Evolutionary conservation across 2,888 invertebrate genomes (phyloP).

Genomic region (Heliconius hortense): DNA sequence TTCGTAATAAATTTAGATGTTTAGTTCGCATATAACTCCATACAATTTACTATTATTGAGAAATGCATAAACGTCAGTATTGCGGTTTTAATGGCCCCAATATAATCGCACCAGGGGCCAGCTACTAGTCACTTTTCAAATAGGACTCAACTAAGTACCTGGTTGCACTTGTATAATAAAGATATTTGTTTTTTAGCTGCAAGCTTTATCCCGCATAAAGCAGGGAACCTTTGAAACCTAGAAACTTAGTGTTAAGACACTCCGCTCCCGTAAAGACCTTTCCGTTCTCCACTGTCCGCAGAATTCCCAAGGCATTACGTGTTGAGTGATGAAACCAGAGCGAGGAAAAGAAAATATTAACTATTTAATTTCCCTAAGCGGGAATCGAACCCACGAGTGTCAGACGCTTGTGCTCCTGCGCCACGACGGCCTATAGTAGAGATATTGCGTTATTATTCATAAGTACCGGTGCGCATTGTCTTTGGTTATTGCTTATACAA

Average conservation of each 20-base stretch:
- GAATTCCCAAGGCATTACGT: no score
- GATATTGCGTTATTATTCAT: slow-evolving; percentile 22
- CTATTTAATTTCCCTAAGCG: no score
- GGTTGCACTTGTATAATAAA: slow-evolving; percentile 21
- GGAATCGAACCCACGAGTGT: no score
- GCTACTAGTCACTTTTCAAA: slow-evolving; percentile 37
- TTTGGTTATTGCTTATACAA: slow-evolving; percentile 21
- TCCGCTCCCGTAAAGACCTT: no score
- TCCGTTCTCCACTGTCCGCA: no score
- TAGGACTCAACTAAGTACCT: slow-evolving; percentile 28
- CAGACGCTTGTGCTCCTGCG: no score
- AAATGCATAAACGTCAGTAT: slow-evolving; percentile 4
- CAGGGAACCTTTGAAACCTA: no score
- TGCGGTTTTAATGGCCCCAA: slow-evolving; percentile 27
- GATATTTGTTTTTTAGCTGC: slow-evolving; percentile 6
- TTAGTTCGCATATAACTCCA: not conserved
- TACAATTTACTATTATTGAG: slow-evolving; percentile 15
- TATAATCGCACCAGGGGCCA: slow-evolving; percentile 29
- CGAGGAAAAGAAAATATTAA: no score
- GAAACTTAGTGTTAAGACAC: no score
- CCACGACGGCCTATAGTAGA: no score
- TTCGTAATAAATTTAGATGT: slow-evolving; percentile 10
- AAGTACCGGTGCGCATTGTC: slow-evolving; percentile 21
- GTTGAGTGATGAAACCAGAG: no score
- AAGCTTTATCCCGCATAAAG: no score